Base-by-base conservation (phyloP, 2,888 invertebrate genomes). In the Harpalus rubripes region DNA sequence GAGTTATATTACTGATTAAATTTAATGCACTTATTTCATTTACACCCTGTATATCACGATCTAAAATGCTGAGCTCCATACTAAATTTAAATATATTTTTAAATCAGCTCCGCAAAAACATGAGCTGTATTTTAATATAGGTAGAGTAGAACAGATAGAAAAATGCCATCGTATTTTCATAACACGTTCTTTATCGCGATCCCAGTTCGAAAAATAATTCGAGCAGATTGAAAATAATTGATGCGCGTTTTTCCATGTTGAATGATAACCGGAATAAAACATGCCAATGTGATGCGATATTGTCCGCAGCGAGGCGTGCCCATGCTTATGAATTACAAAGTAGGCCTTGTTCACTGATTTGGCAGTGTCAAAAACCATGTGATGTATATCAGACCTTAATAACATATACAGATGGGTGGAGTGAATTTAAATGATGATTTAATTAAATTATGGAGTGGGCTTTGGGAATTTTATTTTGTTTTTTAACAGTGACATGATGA, bases 141-240 rank as follows among this genome's bases (percentile, higher is more conserved):
- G 22, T 1, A 22, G 1, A 1, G 22, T 32, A 22, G 10, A 12
- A 10, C 44, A 52, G 32, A 52, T 52, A 12, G 12, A 52, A 12
- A 52, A 52, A 52, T 52, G 8, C 12, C 22, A 22, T 63, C 63
- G 32, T 12, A n/a, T 26, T 32, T 22, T 12, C 63, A 63, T 72
- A 72, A 41, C 72, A 15, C 18, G 72, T 72, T 72, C 15, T 72
- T 72, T 72, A 72, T 72, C 72, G 16, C 18, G 72, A 72, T 72
- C 72, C 12, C 15, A 1, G 10, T 32, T 0, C 39, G 72, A 44
- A 44, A 72, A 72, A 72, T 72, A 72, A 72, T 72, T 44, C 41
- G 72, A 72, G 72, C 72, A 72, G 41, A 72, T 39, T 44, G 39
- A 72, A 72, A 72, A 72, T 72, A 72, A 72, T 72, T 39, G 72